These are phyloP conservation scores for Gallinago solitaria DNA, from an alignment of 2,797 vertebrate species.

Conservation along the genomic window DNA sequence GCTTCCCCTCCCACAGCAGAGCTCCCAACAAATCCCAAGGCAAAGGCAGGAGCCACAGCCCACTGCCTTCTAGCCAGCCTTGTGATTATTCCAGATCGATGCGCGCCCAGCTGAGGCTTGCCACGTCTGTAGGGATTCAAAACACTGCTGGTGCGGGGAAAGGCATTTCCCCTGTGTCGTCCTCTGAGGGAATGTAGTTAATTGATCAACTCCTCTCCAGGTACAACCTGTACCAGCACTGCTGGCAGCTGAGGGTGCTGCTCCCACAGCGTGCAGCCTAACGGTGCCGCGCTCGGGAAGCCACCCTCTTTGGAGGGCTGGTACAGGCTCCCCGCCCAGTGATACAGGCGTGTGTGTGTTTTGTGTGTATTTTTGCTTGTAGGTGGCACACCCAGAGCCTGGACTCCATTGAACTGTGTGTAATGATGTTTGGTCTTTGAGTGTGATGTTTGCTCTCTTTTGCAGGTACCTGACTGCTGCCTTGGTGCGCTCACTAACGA, in stretches of 20 bases:
- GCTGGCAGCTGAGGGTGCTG: not conserved
- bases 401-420: too few relatives aligned
- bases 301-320: not conserved
- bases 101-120: not conserved
- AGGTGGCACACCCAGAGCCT: not conserved
- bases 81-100: not conserved
- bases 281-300: fast-evolving
- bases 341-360: not conserved
- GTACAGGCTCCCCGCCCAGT: not conserved
- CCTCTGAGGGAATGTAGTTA: not conserved
- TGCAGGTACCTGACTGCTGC: slow-evolving; percentile 80
- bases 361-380: not conserved
- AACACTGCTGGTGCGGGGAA: not conserved
- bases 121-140: not conserved
- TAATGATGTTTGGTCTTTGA: not conserved
- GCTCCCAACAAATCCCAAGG: not conserved
- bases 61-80: not conserved
- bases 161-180: not conserved
- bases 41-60: not conserved
- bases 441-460: not conserved
- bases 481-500: not conserved
- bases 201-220: not conserved
- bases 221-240: not conserved
- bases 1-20: not conserved
- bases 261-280: not conserved